Evolutionary conservation across 2,113 vertebrate genomes (phyloP), one percentile per base, ranked within the genome.

Genomic region (Colaptes auratus): DNA sequence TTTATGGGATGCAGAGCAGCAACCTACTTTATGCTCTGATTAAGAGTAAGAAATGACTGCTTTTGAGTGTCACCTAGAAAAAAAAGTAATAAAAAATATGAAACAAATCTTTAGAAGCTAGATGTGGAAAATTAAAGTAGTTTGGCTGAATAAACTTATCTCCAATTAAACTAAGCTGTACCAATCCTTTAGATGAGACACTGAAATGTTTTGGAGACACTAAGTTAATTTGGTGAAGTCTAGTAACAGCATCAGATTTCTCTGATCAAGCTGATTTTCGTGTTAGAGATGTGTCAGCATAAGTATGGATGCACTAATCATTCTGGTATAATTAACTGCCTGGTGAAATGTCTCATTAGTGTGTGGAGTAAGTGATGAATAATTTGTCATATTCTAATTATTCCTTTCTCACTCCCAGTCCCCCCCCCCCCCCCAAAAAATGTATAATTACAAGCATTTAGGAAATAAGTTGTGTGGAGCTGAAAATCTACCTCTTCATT

Each of bases 281-380:
- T 89, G 84, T 95, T 96, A 82, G 67, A 96, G 66, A 89, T 87
- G 87, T 95, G 91, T 81, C 86, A 95, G 87, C 69, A 24, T 77
- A 82, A 95, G 94, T 77, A 69, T 67, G 72, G 53, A 55, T 88
- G 76, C 36, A 66, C 52, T 94, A 70, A 92, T 90, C 74, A 76
- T 93, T 90, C 53, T 87, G 36, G 64, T 83, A 75, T 93, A 95
- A 97, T 96, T 92, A 96, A 96, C 93, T 94, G 79, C 86, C 69
- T 96, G 87, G 88, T 95, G 83, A 97, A 97, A 96, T 96, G 85
- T 96, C 97, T 97, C 95, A 77, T 96, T 97, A 96, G 78, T 16
- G 4, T 88, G 79, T 56, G 81, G 81, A 92, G 76, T 66, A 72
- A 48, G 59, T 93, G 44, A 84, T 90, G 82, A 82, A 89, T 85